These are phyloP conservation scores for Opisthocomus hoazin DNA, from an alignment of 2,113 vertebrate species.

Conservation along the genomic window DNA sequence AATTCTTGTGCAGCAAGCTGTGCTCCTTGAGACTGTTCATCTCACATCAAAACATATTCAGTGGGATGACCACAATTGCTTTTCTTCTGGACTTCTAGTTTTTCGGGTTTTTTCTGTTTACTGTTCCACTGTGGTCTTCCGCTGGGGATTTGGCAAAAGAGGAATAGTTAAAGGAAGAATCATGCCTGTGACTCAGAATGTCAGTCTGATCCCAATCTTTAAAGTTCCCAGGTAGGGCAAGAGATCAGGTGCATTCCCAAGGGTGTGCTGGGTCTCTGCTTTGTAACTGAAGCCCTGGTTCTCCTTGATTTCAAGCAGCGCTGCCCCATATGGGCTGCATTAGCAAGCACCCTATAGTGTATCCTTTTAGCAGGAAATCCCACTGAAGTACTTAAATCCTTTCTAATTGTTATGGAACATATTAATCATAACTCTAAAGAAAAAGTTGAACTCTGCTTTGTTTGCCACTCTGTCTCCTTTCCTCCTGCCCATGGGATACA, in stretches of 20 bases:
- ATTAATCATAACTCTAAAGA: not conserved
- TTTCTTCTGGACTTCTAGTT: not conserved
- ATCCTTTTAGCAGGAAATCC: not conserved
- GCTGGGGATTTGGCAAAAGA: not conserved
- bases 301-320: not conserved
- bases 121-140: not conserved
- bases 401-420: not conserved
- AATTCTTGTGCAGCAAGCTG: slow-evolving; percentile 11
- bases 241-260: not conserved
- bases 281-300: not conserved
- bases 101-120: not conserved
- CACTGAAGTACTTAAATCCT: not conserved
- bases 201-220: not conserved
- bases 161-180: not conserved
- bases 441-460: not conserved
- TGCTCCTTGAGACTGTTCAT: not conserved
- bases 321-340: not conserved
- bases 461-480: not conserved
- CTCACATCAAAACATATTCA: not conserved
- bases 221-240: not conserved
- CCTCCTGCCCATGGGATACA: not conserved
- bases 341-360: not conserved
- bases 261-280: not conserved
- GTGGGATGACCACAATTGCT: not conserved
- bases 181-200: not conserved